phyloP scores from a whole-genome alignment of 2,113 vertebrate genomes.

The Glaucidium brasilianum region DNA sequence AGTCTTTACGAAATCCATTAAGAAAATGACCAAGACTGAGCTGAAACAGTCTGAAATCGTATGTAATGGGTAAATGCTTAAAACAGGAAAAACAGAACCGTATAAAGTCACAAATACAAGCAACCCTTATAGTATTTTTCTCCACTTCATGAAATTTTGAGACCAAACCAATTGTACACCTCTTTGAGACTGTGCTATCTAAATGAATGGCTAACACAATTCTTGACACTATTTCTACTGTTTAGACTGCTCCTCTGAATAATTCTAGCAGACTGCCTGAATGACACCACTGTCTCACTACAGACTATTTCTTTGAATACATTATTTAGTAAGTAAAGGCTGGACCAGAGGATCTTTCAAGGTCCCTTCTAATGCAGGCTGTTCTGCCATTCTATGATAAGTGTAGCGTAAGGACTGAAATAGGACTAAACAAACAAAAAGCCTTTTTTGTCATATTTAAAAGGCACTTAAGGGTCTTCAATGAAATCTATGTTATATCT shows the following conservation, averaged over 20 bases:
- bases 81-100: background rate
- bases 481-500: background rate
- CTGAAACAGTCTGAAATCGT: background rate
- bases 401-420: background rate
- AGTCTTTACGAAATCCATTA: background rate
- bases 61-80: background rate
- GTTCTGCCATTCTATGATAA: background rate
- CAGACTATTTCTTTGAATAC: fast-evolving
- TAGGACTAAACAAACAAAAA: background rate
- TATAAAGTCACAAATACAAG: background rate
- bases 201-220: background rate
- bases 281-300: background rate
- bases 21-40: background rate
- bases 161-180: background rate
- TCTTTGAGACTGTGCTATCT: background rate
- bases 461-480: background rate
- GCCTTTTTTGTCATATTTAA: background rate
- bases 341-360: background rate
- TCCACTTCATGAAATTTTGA: background rate
- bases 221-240: background rate
- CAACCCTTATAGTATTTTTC: background rate
- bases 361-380: background rate
- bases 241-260: background rate
- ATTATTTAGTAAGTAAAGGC: background rate
- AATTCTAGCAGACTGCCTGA: background rate